phyloP scores from a whole-genome alignment of 2,888 invertebrate species.

The Thysanoteuthis rhombus region DNA sequence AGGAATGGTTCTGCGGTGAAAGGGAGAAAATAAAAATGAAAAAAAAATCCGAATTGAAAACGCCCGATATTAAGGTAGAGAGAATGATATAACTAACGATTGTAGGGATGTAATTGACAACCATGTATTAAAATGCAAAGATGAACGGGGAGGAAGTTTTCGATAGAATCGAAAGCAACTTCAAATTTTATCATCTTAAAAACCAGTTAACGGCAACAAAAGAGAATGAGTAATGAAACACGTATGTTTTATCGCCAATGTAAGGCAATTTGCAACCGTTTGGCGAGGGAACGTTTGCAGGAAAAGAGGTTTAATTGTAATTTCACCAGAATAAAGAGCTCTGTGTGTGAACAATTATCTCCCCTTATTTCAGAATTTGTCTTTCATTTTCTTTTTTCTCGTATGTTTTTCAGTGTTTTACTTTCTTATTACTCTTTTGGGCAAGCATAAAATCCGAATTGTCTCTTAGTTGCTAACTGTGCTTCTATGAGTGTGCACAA shows the following conservation, averaged over 20 bases:
- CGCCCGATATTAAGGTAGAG: neutral
- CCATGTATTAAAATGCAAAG: neutral
- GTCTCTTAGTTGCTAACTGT: no score
- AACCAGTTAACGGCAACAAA: neutral
- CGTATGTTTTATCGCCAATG: neutral
- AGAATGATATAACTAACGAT: neutral
- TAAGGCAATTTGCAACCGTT: neutral
- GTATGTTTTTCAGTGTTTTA: neutral
- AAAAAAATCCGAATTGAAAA: neutral
- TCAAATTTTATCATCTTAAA: neutral
- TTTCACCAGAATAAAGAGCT: neutral
- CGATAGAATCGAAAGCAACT: neutral
- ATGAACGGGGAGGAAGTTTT: neutral
- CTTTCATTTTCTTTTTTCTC: neutral
- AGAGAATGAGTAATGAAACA: neutral
- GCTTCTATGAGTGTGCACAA: no score
- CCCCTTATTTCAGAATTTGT: neutral
- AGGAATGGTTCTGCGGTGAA: no score
- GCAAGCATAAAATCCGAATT: neutral
- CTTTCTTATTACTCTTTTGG: neutral
- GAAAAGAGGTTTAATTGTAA: neutral
- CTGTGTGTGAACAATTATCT: neutral
- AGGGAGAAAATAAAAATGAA: neutral
- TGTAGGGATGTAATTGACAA: neutral
- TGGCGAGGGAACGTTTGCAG: neutral